Base-by-base conservation (phyloP, 2,797 vertebrate species). In the Mionectes olivaceus region DNA sequence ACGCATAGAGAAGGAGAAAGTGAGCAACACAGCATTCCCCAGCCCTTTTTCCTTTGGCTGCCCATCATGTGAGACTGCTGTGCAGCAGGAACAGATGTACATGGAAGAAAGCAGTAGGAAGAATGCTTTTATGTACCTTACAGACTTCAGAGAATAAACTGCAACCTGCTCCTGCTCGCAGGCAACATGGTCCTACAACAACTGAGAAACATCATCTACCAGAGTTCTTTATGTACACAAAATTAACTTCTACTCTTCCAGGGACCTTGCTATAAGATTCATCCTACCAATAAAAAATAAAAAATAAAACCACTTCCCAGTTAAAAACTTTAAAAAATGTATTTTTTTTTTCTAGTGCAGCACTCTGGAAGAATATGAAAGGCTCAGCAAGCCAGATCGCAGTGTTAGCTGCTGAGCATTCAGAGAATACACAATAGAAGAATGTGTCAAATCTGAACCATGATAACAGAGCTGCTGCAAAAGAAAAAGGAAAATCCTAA, bases 1-100 rank as follows among this genome's bases (percentile, higher is more conserved):
- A 25, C 0, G 0, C 0, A 0, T 0, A 0, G 18, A 44, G 65
- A 11, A 37, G 49, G 46, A 44, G 63, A 53, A 65, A 47, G 22
- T 63, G 50, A 44, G 22, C 0, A 0, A 33, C 13, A 1, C 43
- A 30, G 15, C 23, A 39, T 33, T 30, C 37, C 49, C 13, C 0
- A 1, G 5, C 55, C 55, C 46, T 64, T 49, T 17, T 18, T 53
- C 60, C 59, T 59, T 23, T 19, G 12, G 25, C 44, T 43, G 68
- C 57, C 61, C 35, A 32, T 65, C 7, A 6, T 11, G 19, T 10
- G n/a, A 84, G 53, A 77, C 11, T 4, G 2, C 10, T 22, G 32
- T 19, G 47, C 60, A 43, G 44, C n/a, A 61, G 30, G 37, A 81
- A n/a, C 71, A 85, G 77, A 49, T 22, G 59, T 12, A 71, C 27